Base-by-base conservation (phyloP, 2,888 invertebrate species). In the Apamea epomidion region DNA sequence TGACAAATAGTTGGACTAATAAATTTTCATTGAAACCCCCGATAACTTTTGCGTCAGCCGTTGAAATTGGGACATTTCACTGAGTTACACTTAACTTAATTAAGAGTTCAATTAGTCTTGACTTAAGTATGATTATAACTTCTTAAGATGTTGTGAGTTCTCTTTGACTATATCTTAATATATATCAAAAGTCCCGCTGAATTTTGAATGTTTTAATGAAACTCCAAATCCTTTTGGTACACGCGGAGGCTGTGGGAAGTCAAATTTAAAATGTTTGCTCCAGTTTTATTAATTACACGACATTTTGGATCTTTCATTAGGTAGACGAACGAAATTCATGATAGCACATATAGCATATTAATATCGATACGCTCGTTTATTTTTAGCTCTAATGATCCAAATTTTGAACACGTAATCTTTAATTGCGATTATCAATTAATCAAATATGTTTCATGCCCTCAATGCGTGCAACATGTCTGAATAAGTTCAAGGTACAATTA, bases 1-100 rank as follows among this genome's bases (percentile, higher is more conserved):
- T 96, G 96, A 96, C 96, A 95, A 96, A 96, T 96, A 97, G 96
- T 96, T 93, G 93, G 93, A 94, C 94, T 95, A 96, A 96, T 96
- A 96, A 95, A 96, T 96, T 96, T 95, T 94, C 96, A 95, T 95
- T 95, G 95, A 96, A 95, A 94, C 93, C 95, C 95, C 91, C 91
- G 93, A 94, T 95, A 96, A 95, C 93, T 95, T 96, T 92, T 91
- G 92, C 94, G 94, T 94, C 94, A 94, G 94, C 93, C 92, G 93
- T 93, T 91, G 91, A 92, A 95, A 95, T 94, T 94, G 95, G 95
- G 93, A 94, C 94, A 93, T 95, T 95, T 95, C 92, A 93, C 92
- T 83, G 93, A 96, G 94, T 96, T 93, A 93, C 93, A 93, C 92
- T 94, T 94, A 94, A 96, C 94, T 96, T 95, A 95, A 96, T 96